phyloP scores from a whole-genome alignment of 2,113 vertebrate species.

The Myotis lucifugus region DNA sequence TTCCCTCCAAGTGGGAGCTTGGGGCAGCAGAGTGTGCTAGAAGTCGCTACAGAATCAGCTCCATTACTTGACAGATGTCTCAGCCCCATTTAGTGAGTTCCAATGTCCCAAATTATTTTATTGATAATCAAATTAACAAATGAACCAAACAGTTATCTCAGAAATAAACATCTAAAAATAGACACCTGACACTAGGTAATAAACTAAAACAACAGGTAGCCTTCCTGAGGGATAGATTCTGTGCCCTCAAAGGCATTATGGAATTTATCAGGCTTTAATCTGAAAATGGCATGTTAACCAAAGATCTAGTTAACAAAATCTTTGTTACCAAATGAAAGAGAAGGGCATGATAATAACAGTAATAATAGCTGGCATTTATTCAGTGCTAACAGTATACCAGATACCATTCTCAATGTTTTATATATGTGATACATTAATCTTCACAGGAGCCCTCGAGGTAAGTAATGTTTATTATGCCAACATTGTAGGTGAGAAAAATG shows the following conservation, averaged over 20 bases:
- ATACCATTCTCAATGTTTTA: background rate
- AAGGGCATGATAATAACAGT: background rate
- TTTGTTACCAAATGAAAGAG: background rate
- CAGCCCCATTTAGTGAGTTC: background rate
- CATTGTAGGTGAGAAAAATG: background rate
- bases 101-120: background rate
- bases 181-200: background rate
- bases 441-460: background rate
- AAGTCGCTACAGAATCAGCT: background rate
- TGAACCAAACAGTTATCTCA: background rate
- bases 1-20: background rate
- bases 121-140: background rate
- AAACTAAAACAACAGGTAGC: background rate
- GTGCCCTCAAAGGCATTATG: background rate
- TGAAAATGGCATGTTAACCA: background rate
- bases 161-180: slow-evolving; percentile 34
- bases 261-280: background rate
- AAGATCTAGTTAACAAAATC: slow-evolving; percentile 1
- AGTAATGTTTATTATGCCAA: background rate
- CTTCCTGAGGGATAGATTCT: background rate
- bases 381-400: background rate
- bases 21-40: background rate
- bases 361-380: background rate
- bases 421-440: background rate
- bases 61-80: background rate